phyloP scores from a whole-genome alignment of 2,888 invertebrate genomes.

The Dolichomitus sp. region DNA sequence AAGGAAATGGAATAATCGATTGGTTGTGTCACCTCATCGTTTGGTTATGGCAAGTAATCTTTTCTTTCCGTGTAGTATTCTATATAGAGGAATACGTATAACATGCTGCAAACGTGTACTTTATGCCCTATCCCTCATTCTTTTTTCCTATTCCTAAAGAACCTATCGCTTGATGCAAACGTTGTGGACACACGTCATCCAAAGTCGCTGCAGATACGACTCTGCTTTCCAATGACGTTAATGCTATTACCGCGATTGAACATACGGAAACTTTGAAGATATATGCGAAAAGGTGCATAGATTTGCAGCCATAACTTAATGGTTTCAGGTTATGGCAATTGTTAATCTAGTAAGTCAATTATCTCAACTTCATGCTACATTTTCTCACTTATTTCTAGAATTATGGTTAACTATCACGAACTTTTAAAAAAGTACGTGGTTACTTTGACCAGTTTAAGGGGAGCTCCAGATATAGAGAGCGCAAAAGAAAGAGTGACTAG shows the following conservation, averaged over 20 bases:
- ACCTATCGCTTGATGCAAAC: slow-evolving; percentile 1
- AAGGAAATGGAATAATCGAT: too few relatives aligned
- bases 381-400: too few relatives aligned
- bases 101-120: not conserved
- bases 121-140: not conserved
- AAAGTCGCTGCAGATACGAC: slow-evolving; percentile 12
- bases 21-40: too few relatives aligned
- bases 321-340: not conserved
- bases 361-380: too few relatives aligned
- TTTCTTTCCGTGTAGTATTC: too few relatives aligned
- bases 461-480: not conserved
- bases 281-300: not conserved
- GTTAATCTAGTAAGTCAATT: not conserved
- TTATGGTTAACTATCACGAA: too few relatives aligned
- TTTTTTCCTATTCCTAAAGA: not conserved
- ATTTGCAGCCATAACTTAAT: not conserved
- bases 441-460: slow-evolving; percentile 12
- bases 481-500: slow-evolving; percentile 28
- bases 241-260: not conserved
- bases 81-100: not conserved
- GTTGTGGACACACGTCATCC: not conserved
- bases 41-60: too few relatives aligned
- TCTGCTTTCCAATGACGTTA: not conserved
- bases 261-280: not conserved
- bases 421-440: not conserved